Evolutionary conservation across 2,888 invertebrate species (phyloP), one percentile per base, ranked within the genome.

Genomic region (Petrolisthes cinctipes): DNA sequence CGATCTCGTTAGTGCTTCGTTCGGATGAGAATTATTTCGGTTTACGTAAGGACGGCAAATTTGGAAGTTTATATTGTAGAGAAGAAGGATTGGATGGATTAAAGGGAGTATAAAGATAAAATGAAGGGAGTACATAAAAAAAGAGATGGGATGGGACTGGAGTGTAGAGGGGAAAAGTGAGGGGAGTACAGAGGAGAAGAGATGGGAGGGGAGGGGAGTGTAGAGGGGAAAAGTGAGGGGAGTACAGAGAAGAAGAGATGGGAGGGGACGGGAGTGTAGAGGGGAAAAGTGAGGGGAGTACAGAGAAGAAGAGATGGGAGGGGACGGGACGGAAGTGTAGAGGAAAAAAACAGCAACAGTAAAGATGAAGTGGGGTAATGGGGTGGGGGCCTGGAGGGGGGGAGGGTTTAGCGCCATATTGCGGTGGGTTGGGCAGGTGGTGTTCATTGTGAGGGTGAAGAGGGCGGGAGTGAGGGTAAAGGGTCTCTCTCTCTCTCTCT

Each of bases 361-460:
- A 17, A 11, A 61, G 61, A 9, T 11, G 61, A 61, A 61, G 61
- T 61, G 61, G 61, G 61, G 61, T 9, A 3, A 61, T 11, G 61
- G 17, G 61, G 17, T 9, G 61, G 61, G 61, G 17, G 3, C 1
- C 9, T 23, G 56, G 82, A 53, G 9, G 61, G 83, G 83, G n/a
- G 68, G 66, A 23, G 56, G 83, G 75, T 57, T 17, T 57, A 0
- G 79, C 85, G 79, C 85, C 85, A 85, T 85, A 85, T 79, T 85
- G 85, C 68, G 85, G 85, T 85, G 85, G 85, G 78, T 57, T 57
- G 79, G 79, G 78, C 85, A 85, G 85, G 85, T 85, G 85, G 85
- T 20, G n/a, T 11, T n/a, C 79, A 85, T 85, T 85, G 85, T 85
- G 14, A n/a, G 20, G 56, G 17, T 85, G 37, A 86, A 82, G 86